Percentiles rank a stretch among this genome's conserved stretches.
These are phyloP conservation scores for Pyrgilauda ruficollis DNA, from an alignment of 2,113 vertebrate species.

Conservation along the genomic window DNA sequence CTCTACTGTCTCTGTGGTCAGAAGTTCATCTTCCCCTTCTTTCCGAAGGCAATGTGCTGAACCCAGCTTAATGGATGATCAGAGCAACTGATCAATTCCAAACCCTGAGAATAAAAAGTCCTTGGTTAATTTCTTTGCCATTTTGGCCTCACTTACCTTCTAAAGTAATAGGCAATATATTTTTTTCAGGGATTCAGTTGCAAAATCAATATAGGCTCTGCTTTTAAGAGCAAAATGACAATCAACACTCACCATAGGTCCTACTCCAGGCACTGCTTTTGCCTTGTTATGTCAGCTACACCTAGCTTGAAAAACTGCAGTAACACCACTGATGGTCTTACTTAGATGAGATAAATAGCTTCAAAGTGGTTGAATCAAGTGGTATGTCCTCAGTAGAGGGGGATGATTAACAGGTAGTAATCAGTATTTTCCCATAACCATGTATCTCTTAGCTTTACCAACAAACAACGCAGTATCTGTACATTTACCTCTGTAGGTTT, in stretches of 20 bases:
- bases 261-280: neutral
- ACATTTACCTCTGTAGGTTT: neutral
- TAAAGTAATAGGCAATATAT: conserved; percentile 1
- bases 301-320: neutral
- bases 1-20: neutral
- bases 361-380: neutral
- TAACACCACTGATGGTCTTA: neutral
- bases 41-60: neutral
- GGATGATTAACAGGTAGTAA: neutral
- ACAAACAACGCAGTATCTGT: neutral
- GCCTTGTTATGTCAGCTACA: neutral
- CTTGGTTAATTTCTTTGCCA: neutral
- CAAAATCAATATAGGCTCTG: neutral
- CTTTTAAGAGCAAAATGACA: neutral
- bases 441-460: neutral
- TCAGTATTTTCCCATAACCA: neutral
- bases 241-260: neutral
- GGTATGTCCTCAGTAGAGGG: neutral
- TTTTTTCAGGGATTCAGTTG: neutral
- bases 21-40: neutral
- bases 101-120: neutral
- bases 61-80: neutral
- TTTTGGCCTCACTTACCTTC: neutral
- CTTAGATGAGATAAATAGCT: neutral
- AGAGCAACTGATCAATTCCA: neutral